A percentile compares a stretch with the other conserved stretches of the same genome.
phyloP scores from a whole-genome alignment of 1,140 invertebrate species.

The Eriocheir sinensis region DNA sequence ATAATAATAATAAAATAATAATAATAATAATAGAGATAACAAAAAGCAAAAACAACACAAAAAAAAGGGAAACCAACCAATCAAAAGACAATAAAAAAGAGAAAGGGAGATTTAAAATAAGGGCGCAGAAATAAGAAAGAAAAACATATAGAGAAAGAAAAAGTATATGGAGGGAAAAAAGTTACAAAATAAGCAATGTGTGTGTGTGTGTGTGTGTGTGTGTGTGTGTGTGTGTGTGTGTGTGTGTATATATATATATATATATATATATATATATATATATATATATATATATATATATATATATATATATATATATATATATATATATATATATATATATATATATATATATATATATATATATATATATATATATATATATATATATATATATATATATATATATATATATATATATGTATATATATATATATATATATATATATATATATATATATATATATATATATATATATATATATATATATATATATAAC shows the following conservation, averaged over 20 bases:
- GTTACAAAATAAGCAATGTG: background rate
- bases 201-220: background rate
- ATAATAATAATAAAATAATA: background rate
- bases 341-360: constrained; percentile 55
- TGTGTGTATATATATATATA: constrained; percentile 39
- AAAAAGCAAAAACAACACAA: too few species aligned
- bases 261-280: constrained; percentile 37
- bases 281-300: constrained; percentile 44
- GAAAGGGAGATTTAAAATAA: too few species aligned
- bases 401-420: constrained; percentile 54
- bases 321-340: constrained; percentile 56
- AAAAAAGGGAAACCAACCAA: too few species aligned
- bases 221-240: background rate
- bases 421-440: constrained; percentile 54
- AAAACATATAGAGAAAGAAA: too few species aligned
- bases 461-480: constrained; percentile 32
- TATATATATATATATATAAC: constrained; percentile 36
- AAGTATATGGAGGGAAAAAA: too few species aligned
- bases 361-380: constrained; percentile 59
- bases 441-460: constrained; percentile 42
- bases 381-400: constrained; percentile 59
- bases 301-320: constrained; percentile 29
- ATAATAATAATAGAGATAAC: too few species aligned
- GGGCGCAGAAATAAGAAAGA: too few species aligned
- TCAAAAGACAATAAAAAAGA: too few species aligned